These are phyloP conservation scores for Myotis davidii DNA, from an alignment of 2,113 vertebrate genomes.

Conservation along the genomic window DNA sequence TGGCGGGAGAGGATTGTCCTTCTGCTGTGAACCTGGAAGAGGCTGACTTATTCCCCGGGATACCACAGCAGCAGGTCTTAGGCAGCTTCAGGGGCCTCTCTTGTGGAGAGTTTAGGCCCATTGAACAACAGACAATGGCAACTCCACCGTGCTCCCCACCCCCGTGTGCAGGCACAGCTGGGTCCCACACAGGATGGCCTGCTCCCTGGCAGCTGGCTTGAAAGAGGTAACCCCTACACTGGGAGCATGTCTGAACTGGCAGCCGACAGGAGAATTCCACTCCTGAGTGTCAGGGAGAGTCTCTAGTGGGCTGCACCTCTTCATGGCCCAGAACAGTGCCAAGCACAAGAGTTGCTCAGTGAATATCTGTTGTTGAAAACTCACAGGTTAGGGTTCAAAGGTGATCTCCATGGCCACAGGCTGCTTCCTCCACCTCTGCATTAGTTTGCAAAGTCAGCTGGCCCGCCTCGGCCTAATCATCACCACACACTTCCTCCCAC, in stretches of 20 bases:
- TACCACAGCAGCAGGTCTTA: neutral
- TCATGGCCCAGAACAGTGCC: neutral
- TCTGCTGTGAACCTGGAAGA: neutral
- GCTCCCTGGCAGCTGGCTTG: neutral
- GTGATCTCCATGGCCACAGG: neutral
- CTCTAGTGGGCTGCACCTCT: too few species aligned
- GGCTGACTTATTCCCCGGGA: neutral
- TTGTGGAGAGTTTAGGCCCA: neutral
- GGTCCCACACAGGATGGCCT: too few species aligned
- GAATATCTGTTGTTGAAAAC: neutral
- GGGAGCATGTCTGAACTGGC: neutral
- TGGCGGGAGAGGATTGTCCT: neutral
- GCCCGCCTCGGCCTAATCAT: neutral
- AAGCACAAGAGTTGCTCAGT: neutral
- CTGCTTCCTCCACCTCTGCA: neutral
- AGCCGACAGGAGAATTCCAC: fast-evolving
- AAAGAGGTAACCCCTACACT: neutral
- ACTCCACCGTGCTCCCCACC: fast-evolving
- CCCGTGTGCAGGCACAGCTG: neutral
- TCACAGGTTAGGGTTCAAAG: neutral
- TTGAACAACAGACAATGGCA: neutral
- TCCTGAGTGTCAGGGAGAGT: neutral
- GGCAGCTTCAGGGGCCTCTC: neutral
- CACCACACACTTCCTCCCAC: neutral
- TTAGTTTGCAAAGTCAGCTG: neutral